Evolutionary conservation across 2,888 invertebrate genomes (phyloP), one percentile per base, ranked within the genome.

Genomic region (Melieria omissa): DNA sequence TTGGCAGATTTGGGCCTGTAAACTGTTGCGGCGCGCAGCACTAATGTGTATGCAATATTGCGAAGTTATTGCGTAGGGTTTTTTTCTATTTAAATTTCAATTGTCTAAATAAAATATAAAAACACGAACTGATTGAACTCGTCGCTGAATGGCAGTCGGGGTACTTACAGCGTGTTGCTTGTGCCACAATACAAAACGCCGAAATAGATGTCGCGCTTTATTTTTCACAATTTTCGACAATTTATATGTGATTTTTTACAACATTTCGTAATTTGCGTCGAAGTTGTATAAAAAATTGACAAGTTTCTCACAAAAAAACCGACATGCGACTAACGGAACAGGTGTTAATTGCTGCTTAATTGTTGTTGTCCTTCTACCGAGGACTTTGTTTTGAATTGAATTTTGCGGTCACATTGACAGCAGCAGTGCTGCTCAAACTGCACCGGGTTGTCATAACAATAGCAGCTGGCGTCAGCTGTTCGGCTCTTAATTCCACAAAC

Each of bases 1-100:
- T 90, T 96, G 75, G 93, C 94, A 52, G 95, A 96, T 88, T 89
- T 96, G 81, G 94, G 95, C 81, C 95, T 90, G 73, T 86, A 85
- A 71, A 52, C 44, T 29, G 14, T 52, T 49, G 9, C 8, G 12
- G 49, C 60, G 46, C 5, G n/a, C 8, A 42, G 9, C n/a, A 8
- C 14, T 41, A 58, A 4, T 16, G 16, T 41, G 49, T 60, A 61
- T 57, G 60, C 61, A 67, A 60, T 60, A 61, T 16, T n/a, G 42
- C 52, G 16, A 62, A 55, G 45, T 69, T 69, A 54, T 62, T 69
- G 62, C 45, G 49, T 69, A 69, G 69, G 63, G 63, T 41, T 55
- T 62, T 49, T 69, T 62, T 62, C 14, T 69, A 55, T 54, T 55
- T 62, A 55, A 55, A 55, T 10, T 60, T n/a, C 29, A 67, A 49